Percentiles rank a stretch among this genome's conserved stretches.
phyloP scores from a whole-genome alignment of 2,113 vertebrate species.

The Salvelinus namaycush region DNA sequence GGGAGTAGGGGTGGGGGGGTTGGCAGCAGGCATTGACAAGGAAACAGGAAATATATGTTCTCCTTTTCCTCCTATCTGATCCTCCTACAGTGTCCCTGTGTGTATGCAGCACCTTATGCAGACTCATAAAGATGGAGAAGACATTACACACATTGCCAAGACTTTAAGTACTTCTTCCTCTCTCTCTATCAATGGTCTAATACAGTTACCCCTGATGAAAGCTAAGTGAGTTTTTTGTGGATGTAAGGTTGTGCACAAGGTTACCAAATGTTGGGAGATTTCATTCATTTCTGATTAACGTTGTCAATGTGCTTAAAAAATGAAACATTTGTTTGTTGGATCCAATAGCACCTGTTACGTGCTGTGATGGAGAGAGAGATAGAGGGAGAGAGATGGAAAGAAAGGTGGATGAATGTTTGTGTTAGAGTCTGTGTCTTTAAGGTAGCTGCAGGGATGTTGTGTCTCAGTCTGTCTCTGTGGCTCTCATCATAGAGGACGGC shows the following conservation, averaged over 20 bases:
- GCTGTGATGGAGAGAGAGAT: not conserved
- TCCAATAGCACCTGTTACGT: not conserved
- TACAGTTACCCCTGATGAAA: conserved; percentile 54
- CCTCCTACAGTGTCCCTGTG: not conserved
- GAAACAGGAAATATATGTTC: conserved; percentile 39
- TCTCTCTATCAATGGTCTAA: conserved; percentile 18
- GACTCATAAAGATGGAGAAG: conserved; percentile 52
- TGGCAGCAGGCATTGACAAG: conserved; percentile 62
- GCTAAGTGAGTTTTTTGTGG: conserved; percentile 46
- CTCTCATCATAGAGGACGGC: conserved; percentile 12
- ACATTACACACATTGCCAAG: conserved; percentile 46
- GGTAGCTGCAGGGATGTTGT: not conserved
- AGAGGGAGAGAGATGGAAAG: not conserved
- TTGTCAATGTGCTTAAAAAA: not conserved
- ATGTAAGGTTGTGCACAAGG: conserved; percentile 46
- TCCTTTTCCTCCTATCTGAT: conserved; percentile 28
- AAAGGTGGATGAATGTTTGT: not conserved
- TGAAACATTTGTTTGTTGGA: not conserved
- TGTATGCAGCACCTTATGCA: not conserved
- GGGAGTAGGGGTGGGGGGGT: conserved; percentile 25
- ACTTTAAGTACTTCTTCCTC: conserved; percentile 50
- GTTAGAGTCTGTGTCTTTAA: not conserved
- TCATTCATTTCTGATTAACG: conserved; percentile 6
- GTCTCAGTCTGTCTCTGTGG: conserved; percentile 12
- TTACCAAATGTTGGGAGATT: conserved; percentile 49